Conservation (phyloP, 2,797 vertebrate species). For the Sebastes vulpes region DNA sequence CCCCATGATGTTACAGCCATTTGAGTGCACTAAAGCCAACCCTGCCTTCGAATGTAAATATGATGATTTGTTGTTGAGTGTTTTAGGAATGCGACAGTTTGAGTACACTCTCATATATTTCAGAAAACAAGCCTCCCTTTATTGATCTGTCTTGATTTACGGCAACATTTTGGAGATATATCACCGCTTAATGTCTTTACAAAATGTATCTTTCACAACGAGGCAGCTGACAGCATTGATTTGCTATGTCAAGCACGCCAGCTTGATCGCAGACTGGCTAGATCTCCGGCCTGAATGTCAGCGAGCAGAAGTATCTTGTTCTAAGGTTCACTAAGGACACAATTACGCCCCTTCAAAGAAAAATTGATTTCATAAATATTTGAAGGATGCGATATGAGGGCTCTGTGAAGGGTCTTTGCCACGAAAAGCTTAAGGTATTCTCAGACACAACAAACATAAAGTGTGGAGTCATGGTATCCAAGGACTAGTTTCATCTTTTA, state of each 20-base stretch:
- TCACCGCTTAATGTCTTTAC: slow-evolving; percentile 46
- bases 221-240: slow-evolving; percentile 57
- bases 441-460: not conserved
- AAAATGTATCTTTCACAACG: slow-evolving; percentile 60
- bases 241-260: slow-evolving; percentile 40
- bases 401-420: not conserved
- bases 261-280: slow-evolving; percentile 35
- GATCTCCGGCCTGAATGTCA: slow-evolving; percentile 41
- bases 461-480: not conserved
- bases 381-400: slow-evolving; percentile 14
- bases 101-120: slow-evolving; percentile 43
- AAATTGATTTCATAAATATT: slow-evolving; percentile 64
- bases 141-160: slow-evolving; percentile 57
- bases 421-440: slow-evolving; percentile 6
- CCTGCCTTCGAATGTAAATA: slow-evolving; percentile 11
- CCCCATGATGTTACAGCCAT: slow-evolving; percentile 27
- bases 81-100: slow-evolving; percentile 36
- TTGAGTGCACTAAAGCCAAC: slow-evolving; percentile 9
- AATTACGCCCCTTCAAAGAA: slow-evolving; percentile 45
- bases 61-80: slow-evolving; percentile 38
- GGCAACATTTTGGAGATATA: slow-evolving; percentile 49
- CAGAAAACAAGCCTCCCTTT: slow-evolving; percentile 31
- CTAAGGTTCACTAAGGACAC: slow-evolving; percentile 17
- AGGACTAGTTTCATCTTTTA: slow-evolving; percentile 24
- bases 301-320: slow-evolving; percentile 23